Evolutionary conservation across 2,888 invertebrate species (phyloP).

Genomic region (Tetropium fuscum): DNA sequence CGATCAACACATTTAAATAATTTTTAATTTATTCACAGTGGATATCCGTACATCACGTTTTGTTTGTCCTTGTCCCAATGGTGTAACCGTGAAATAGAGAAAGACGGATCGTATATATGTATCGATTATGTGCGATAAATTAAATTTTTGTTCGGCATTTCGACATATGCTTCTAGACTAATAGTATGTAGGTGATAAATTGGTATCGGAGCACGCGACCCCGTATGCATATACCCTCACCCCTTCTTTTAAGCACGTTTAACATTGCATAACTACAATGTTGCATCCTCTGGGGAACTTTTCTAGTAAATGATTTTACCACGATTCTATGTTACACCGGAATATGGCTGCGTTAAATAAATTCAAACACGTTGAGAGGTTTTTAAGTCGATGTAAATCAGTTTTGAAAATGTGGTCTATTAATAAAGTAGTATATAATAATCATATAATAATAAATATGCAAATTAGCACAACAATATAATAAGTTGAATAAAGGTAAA

Average conservation of each 20-base stretch:
- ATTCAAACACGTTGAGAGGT: too few species aligned
- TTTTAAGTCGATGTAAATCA: too few species aligned
- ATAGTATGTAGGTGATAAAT: slow-evolving; percentile 54
- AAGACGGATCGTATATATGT: neutral
- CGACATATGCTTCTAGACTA: slow-evolving; percentile 54
- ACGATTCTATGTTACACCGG: slow-evolving; percentile 7
- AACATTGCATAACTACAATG: slow-evolving; percentile 32
- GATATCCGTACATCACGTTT: slow-evolving; percentile 16
- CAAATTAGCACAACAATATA: too few species aligned
- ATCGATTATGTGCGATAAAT: slow-evolving; percentile 40
- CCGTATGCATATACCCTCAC: slow-evolving; percentile 43
- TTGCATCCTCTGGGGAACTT: slow-evolving; percentile 24
- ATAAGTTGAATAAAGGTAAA: too few species aligned
- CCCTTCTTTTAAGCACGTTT: slow-evolving; percentile 42
- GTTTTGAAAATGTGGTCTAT: too few species aligned
- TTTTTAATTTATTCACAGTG: slow-evolving; percentile 53
- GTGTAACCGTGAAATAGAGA: neutral
- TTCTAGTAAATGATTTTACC: slow-evolving; percentile 30
- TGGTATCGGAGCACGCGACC: slow-evolving; percentile 50
- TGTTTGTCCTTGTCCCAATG: slow-evolving; percentile 5
- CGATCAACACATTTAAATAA: slow-evolving; percentile 61
- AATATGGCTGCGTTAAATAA: neutral
- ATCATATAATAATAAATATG: too few species aligned
- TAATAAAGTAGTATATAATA: too few species aligned
- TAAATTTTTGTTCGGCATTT: slow-evolving; percentile 40